Conservation (phyloP, 2,888 invertebrate genomes). For the Patella caerulea region DNA sequence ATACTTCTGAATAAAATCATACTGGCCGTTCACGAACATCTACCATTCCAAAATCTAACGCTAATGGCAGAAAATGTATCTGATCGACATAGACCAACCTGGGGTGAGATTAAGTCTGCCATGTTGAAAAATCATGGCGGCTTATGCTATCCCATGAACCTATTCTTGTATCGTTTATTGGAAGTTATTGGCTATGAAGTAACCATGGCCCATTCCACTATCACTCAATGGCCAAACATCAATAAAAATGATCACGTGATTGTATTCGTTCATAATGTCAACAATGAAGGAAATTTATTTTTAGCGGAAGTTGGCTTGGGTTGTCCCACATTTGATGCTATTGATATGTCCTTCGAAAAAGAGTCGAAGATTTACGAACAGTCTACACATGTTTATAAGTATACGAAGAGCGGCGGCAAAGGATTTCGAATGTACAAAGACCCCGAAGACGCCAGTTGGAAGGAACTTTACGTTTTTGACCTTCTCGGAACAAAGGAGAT, state of each 20-base stretch:
- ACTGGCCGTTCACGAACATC: conserved; percentile 21
- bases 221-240: neutral
- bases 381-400: neutral
- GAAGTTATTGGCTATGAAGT: neutral
- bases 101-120: neutral
- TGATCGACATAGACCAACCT: neutral
- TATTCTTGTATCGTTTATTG: neutral
- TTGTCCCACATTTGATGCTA: neutral
- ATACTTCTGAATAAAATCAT: conserved; percentile 32
- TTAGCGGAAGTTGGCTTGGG: neutral
- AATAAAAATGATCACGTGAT: neutral
- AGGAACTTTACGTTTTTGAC: neutral
- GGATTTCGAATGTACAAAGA: neutral
- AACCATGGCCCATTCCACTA: neutral
- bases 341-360: neutral
- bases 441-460: neutral
- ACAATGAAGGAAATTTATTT: neutral
- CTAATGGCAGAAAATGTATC: neutral
- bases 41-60: conserved; percentile 17
- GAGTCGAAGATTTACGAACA: neutral
- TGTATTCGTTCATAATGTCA: neutral
- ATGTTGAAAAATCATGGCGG: conserved; percentile 12
- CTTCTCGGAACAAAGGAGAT: neutral
- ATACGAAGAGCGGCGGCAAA: neutral
- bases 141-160: neutral